Base-by-base conservation (phyloP, 2,888 invertebrate species). In the Volucella inanis region DNA sequence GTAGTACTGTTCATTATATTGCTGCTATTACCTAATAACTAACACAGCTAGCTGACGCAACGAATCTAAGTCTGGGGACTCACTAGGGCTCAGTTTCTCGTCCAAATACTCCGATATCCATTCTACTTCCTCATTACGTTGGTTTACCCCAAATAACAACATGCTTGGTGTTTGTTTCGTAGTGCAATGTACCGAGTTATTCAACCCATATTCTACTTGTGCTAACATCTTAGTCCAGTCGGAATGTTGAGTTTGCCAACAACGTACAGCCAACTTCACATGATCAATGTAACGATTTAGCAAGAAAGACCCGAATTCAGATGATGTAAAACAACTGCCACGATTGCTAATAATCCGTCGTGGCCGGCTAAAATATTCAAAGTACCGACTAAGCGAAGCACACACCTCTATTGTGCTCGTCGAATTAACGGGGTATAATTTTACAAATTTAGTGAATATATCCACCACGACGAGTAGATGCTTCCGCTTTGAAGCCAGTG, bases 361-460 rank as follows among this genome's bases (percentile, higher is more conserved):
- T n/a, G n/a, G n/a, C n/a, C n/a, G n/a, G n/a, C n/a, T n/a, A n/a
- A n/a, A n/a, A n/a, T n/a, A n/a, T n/a, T n/a, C n/a, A n/a, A n/a
- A n/a, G n/a, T n/a, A n/a, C n/a, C n/a, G n/a, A n/a, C n/a, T n/a
- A n/a, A n/a, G n/a, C n/a, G n/a, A n/a, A 18, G 3, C 18, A 55
- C 55, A 18, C 15, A 18, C 22, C 12, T 55, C 55, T 11, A 31
- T 55, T 55, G 22, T 18, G 55, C 55, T 55, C 31, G 15, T 31
- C 55, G 6, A 55, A 12, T 12, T 55, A 18, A 55, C 18, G 3
- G n/a, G 62, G 41, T 18, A 18, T 18, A 18, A 18, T 18, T 18
- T 18, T 18, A 18, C 18, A 18, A 18, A 18, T 18, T 18, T 18
- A 18, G 43, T 92, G 92, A 11, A 92, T 22, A 92, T 11, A 22